Evolutionary conservation across 2,888 invertebrate species (phyloP), one percentile per base, ranked within the genome.

Genomic region (Neoaliturus tenellus): DNA sequence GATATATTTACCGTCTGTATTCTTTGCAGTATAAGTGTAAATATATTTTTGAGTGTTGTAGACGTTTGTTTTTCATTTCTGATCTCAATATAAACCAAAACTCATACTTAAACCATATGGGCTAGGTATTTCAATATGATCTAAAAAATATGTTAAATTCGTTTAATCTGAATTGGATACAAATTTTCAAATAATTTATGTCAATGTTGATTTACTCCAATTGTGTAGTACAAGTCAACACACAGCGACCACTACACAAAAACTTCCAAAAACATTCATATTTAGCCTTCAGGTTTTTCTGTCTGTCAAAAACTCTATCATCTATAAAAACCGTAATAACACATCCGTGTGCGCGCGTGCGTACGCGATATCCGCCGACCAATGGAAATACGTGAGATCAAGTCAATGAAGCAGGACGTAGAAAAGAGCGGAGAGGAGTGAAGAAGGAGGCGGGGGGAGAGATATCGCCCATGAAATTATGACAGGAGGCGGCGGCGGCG

Each of bases 401-500:
- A 82, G 62, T 82, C 83, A 83, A 83, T 78, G 75, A 78, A 83
- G 83, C 75, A 33, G 44, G 78, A 58, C 51, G 78, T 67, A 73
- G 69, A 48, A 51, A 80, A 44, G 62, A 67, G 58, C 75, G 35
- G 28, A 71, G 81, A 55, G 41, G 39, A 58, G 58, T 35, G 33
- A 25, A 69, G 80, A 67, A 62, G 58, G 55, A n/a, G 71, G 71
- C 5, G 78, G 48, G 67, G 14, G 62, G 75, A 33, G 67, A 55
- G 81, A 73, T 71, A 78, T 84, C 80, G 84, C 80, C 84, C 81
- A 82, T 84, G 82, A 82, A 84, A 82, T 82, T 82, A 84, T 84
- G 84, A 84, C 85, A 85, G 69, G 51, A 78, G 67, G 78, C 69
- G 80, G 67, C 48, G 80, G 41, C 28, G 62, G 62, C 17, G 28